Evolutionary conservation across 2,797 vertebrate species (phyloP), one percentile per base, ranked within the genome.

Genomic region (Nasua narica): DNA sequence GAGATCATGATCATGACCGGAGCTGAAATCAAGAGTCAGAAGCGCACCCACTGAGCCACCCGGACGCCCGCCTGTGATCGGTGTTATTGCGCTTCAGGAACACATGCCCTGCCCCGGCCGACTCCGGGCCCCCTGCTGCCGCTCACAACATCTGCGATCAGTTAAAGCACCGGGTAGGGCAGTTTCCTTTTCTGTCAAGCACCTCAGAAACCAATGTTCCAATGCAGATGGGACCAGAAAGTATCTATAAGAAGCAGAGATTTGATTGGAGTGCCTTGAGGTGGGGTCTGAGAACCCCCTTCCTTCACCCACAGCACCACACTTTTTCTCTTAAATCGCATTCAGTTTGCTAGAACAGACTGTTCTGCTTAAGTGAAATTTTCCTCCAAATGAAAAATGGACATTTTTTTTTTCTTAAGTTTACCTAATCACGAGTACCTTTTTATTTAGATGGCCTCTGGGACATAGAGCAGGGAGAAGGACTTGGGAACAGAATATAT

Each of bases 101-200:
- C 35, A 56, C 8, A 11, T 11, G 8, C 21, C 5, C 58, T 69
- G 43, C 11, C n/a, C 29, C 1, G 1, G 8, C 62, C 79, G 69
- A n/a, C 29, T 65, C 10, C 2, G 10, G 4, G 1, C 1, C 2
- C 19, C 29, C 87, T 32, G 6, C 37, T 94, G 58, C 27, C 90
- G 74, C 50, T 62, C 27, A 5, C 8, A 8, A 76, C 67, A 87
- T 50, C 35, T 82, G 85, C 65, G 70, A 50, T 69, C 27, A 32
- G 50, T 48, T 91, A 90, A 67, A 88, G 46, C 58, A 13, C n/a
- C 21, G 8, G 77, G 69, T 8, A 3, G 4, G 14, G 72, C 14
- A 50, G 67, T 96, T 93, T 95, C 83, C 56, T 69, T 87, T 87
- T 96, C 89, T 89, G 27, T 58, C 77, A 69, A 67, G 46, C n/a